Evolutionary conservation across 2,113 vertebrate species (phyloP).

Genomic region (Oreochromis niloticus): DNA sequence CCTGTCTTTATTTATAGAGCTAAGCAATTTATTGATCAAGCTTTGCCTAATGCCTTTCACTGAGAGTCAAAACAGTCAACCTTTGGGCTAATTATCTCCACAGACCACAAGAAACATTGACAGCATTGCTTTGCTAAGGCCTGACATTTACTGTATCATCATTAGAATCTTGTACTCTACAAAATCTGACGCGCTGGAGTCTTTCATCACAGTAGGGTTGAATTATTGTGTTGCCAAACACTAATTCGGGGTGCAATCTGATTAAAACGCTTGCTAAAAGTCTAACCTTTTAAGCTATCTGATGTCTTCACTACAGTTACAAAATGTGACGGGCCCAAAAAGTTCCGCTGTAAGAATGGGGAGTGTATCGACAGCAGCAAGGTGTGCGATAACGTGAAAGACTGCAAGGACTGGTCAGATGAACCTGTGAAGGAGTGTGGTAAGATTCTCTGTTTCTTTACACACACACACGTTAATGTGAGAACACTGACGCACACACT

Average conservation of each 20-base stretch:
- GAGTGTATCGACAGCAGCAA: slow-evolving; percentile 92
- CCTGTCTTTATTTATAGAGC: not conserved
- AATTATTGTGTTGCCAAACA: not conserved
- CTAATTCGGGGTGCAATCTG: not conserved
- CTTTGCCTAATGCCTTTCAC: not conserved
- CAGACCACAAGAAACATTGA: not conserved
- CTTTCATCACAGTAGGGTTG: not conserved
- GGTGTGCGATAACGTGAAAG: slow-evolving; percentile 89
- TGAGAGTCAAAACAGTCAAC: not conserved
- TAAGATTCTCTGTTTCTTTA: slow-evolving; percentile 61
- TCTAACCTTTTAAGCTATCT: not conserved
- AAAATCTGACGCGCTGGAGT: not conserved
- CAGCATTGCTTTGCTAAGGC: not conserved
- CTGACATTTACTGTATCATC: not conserved
- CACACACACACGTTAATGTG: not conserved
- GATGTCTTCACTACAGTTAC: slow-evolving; percentile 78
- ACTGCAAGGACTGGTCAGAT: slow-evolving; percentile 97
- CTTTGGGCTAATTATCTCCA: not conserved
- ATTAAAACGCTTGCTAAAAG: not conserved
- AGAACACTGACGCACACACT: not conserved
- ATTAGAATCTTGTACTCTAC: not conserved
- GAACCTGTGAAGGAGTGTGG: slow-evolving; percentile 93
- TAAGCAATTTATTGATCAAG: not conserved
- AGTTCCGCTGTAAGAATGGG: slow-evolving; percentile 93
- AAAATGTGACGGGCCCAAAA: slow-evolving; percentile 84